These are phyloP conservation scores for Ophthalmolycus amberensis DNA, from an alignment of 2,113 vertebrate genomes.

Conservation along the genomic window DNA sequence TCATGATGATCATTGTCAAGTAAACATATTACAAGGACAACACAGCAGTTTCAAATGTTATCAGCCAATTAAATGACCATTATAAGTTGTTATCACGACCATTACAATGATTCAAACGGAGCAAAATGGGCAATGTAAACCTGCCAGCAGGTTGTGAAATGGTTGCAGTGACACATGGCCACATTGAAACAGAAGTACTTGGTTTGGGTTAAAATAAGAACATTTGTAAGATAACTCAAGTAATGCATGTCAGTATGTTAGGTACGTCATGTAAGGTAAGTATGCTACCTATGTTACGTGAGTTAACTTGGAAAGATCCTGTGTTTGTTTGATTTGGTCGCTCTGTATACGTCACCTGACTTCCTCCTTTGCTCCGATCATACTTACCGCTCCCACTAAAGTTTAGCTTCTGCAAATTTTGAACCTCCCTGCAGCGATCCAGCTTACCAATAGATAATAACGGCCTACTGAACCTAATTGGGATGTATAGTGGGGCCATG, in stretches of 20 bases:
- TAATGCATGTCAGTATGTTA: background rate
- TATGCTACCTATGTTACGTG: background rate
- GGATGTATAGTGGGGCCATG: background rate
- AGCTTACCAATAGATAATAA: too few relatives aligned
- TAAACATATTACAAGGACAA: slow-evolving; percentile 16
- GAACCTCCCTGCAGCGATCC: too few relatives aligned
- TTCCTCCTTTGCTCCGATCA: too few relatives aligned
- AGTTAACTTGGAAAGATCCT: background rate
- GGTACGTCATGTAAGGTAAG: background rate
- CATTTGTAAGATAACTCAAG: background rate
- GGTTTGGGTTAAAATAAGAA: background rate
- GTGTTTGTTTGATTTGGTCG: background rate
- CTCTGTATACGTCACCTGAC: background rate
- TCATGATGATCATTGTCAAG: slow-evolving; percentile 1
- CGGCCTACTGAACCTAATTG: too few relatives aligned
- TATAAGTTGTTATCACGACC: background rate
- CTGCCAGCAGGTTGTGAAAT: background rate
- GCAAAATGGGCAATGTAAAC: background rate
- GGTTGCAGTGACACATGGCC: background rate
- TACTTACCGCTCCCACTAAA: too few relatives aligned
- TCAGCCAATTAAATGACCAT: background rate
- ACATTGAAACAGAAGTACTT: background rate
- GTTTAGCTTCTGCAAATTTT: too few relatives aligned
- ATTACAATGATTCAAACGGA: background rate
- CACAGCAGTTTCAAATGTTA: background rate